These are phyloP conservation scores for Neopipo cinnamomea DNA, from an alignment of 2,113 vertebrate species.

Conservation along the genomic window DNA sequence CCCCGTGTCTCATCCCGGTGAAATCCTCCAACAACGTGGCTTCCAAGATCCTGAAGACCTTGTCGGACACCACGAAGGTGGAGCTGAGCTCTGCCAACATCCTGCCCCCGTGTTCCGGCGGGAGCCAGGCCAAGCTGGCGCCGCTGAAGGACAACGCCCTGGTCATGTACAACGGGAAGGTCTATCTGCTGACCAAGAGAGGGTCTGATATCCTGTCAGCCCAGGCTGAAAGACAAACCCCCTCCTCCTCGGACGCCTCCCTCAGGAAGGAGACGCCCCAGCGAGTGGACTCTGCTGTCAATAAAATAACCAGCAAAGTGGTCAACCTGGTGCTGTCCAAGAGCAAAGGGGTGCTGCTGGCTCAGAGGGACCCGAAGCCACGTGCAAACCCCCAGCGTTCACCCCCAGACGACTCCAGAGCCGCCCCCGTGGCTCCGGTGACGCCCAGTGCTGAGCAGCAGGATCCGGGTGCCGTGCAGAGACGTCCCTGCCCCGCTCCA, in stretches of 20 bases:
- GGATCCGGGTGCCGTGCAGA: slow-evolving; percentile 19
- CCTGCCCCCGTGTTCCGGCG: neutral
- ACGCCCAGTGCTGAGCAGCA: neutral
- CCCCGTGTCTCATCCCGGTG: slow-evolving; percentile 72
- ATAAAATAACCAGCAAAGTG: slow-evolving; percentile 68
- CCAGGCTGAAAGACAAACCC: slow-evolving; percentile 36
- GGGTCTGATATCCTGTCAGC: slow-evolving; percentile 55
- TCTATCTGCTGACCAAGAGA: slow-evolving; percentile 82
- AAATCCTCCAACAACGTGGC: slow-evolving; percentile 73
- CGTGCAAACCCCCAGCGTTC: neutral
- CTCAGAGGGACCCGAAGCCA: slow-evolving; percentile 23
- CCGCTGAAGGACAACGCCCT: slow-evolving; percentile 36
- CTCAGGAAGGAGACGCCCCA: slow-evolving; percentile 48
- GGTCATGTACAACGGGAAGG: slow-evolving; percentile 84
- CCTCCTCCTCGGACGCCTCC: slow-evolving; percentile 46
- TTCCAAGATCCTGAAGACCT: slow-evolving; percentile 76
- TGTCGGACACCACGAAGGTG: slow-evolving; percentile 62
- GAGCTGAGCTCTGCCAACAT: slow-evolving; percentile 26
- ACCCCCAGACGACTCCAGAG: neutral
- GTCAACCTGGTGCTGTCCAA: slow-evolving; percentile 74
- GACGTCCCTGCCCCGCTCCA: neutral
- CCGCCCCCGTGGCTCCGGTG: neutral
- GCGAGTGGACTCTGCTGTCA: slow-evolving; percentile 38
- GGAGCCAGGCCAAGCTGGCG: neutral
- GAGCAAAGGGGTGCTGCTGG: slow-evolving; percentile 47